Evolutionary conservation across 2,888 invertebrate species (phyloP).

Genomic region (Hydriomena furcata): DNA sequence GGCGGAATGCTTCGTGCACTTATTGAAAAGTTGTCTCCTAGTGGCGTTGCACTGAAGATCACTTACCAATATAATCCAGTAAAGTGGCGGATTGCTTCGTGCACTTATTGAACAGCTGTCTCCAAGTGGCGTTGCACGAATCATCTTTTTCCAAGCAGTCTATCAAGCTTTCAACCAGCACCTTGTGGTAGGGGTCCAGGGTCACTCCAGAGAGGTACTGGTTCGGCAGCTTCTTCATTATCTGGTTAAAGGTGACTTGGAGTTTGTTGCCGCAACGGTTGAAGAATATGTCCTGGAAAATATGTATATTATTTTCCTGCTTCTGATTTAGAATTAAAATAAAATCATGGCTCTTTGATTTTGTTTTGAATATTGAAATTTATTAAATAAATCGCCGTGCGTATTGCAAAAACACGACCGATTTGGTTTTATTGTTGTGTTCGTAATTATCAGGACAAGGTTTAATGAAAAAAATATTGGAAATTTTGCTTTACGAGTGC

Average conservation of each 20-base stretch:
- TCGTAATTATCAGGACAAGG: no score
- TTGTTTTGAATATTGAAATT: no score
- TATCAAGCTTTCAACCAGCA: constrained; percentile 84
- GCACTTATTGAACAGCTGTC: constrained; percentile 86
- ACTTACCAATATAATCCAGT: constrained; percentile 66
- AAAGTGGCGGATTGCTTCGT: constrained; percentile 86
- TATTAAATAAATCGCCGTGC: no score
- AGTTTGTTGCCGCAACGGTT: constrained; percentile 71
- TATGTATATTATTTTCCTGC: background rate
- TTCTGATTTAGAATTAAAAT: no score
- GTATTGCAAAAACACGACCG: no score
- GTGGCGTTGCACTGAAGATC: no score
- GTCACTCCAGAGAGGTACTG: constrained; percentile 74
- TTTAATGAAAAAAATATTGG: no score
- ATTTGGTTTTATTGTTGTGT: no score
- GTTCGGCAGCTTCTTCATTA: constrained; percentile 85
- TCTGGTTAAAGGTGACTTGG: constrained; percentile 84
- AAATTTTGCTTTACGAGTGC: no score
- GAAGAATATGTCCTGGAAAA: constrained; percentile 74
- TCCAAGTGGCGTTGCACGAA: constrained; percentile 87
- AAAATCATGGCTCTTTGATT: no score
- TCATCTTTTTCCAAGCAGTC: constrained; percentile 85
- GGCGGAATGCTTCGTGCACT: no score
- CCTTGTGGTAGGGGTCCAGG: constrained; percentile 73
- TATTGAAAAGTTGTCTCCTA: no score